Conservation (phyloP, 2,888 invertebrate genomes). For the Xylota segnis region DNA sequence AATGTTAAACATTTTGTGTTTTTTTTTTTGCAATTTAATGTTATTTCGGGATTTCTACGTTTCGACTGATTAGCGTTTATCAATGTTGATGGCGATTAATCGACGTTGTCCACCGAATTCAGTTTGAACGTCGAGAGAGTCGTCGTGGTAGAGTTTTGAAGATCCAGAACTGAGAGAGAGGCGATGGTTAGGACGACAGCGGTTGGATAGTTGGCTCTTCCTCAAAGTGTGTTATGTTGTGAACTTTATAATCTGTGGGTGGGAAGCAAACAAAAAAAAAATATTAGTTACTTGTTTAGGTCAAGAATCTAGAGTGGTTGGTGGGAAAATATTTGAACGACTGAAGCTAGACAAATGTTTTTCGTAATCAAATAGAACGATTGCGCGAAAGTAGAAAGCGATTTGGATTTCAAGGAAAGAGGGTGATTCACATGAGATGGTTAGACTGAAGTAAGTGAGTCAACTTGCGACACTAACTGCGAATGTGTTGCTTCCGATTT, state of each 20-base stretch:
- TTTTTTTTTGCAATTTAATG: not conserved
- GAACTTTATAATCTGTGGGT: constrained; percentile 30
- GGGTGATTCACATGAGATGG: too few species aligned
- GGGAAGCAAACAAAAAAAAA: too few species aligned
- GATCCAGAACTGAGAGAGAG: not conserved
- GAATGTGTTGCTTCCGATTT: too few species aligned
- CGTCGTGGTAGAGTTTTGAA: constrained; percentile 7
- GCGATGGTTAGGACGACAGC: constrained; percentile 57
- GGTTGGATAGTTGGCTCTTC: not conserved
- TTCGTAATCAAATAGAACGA: not conserved
- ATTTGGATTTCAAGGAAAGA: too few species aligned
- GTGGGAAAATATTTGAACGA: not conserved
- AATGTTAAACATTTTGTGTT: constrained; percentile 28
- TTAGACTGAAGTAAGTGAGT: too few species aligned
- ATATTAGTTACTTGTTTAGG: not conserved
- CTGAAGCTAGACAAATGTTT: not conserved
- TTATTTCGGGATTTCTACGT: constrained; percentile 40
- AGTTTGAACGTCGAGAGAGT: constrained; percentile 13
- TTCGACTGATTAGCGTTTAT: constrained; percentile 10
- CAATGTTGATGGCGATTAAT: constrained; percentile 11
- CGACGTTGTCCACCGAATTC: constrained; percentile 41
- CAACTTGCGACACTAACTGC: too few species aligned
- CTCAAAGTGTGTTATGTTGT: not conserved
- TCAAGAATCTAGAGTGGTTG: not conserved
- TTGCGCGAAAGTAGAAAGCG: too few species aligned